Evolutionary conservation across 1,140 invertebrate genomes (phyloP), one percentile per base, ranked within the genome.

Genomic region (Druon quercuslanigerum): DNA sequence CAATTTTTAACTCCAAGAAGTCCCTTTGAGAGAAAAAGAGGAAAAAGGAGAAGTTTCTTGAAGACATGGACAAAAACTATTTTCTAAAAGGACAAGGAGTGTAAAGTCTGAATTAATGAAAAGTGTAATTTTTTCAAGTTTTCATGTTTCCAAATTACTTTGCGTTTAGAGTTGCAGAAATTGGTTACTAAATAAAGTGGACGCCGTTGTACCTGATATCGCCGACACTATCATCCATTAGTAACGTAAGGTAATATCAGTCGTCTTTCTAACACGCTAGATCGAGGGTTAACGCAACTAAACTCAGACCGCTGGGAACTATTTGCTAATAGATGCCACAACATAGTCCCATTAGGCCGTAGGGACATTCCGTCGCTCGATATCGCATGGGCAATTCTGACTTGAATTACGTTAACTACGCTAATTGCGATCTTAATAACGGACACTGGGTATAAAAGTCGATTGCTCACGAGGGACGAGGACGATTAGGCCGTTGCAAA

Each of bases 251-350:
- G 83, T 84, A 84, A 77, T 79, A 84, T 85, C 83, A 84, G 82
- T 85, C 83, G 83, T 85, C 83, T 85, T 85, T 85, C 83, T 79
- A 80, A 72, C 60, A 66, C 79, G 83, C 52, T 75, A 75, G 76
- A 73, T 72, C 72, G 74, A 71, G 79, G 79, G 83, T 86, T 87
- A 86, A 85, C 86, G 84, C 77, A 74, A 83, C 76, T 79, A 83
- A 85, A 83, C 85, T 79, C 79, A 85, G 86, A 86, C 85, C 85
- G 82, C 84, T 87, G 86, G 86, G 85, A 88, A 82, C 86, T 86
- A 88, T 88, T 88, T 87, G 86, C 87, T 88, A 88, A 88, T 88
- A 88, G 85, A 87, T 84, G 85, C 85, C 86, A 79, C 85, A 86
- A 87, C 82, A 86, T 87, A 78, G 84, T 79, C 84, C 86, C 84